Base-by-base conservation (phyloP, 2,888 invertebrate genomes). In the Drosophila bunnanda region DNA sequence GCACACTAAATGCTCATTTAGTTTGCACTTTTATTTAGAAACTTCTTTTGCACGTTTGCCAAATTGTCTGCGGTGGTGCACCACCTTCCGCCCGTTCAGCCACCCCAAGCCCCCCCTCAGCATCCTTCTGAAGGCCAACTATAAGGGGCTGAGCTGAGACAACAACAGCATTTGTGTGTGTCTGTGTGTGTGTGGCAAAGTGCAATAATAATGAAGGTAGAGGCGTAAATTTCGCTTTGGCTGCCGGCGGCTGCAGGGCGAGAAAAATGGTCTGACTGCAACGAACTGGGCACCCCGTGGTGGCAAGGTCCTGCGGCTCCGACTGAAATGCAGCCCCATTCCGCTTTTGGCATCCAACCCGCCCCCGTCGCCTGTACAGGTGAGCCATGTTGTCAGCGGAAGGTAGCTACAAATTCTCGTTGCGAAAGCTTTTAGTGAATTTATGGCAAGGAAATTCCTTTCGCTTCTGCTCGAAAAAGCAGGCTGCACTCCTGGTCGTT, bases 31-130 rank as follows among this genome's bases (percentile, higher is more conserved):
- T 86, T 86, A 89, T 85, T 89, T 85, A 73, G 85, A 80, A 89
- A 89, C 87, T 89, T 88, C 77, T 78, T 78, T 88, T 82, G 89
- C 89, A 88, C 85, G 89, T 86, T 89, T 89, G 89, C 89, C 85
- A 89, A 89, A 89, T 89, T 86, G 85, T 89, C 85, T 89, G 85
- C 74, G 89, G 83, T 80, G 60, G 83, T 78, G 62, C 61, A 56
- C 70, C 61, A 79, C 57, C 73, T 62, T 41, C 52, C 39, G 61
- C 67, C 46, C 10, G 41, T 4, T 46, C 9, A 17, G 39, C 22
- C 8, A 8, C 5, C 13, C 5, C 15, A 4, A 2, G 8, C 17
- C 4, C 20, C 22, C 15, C 20, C 20, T 5, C 5, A 25, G 9
- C 4, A 25, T 10, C 32, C 20, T 15, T 15, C 20, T 25, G 56